Percentiles rank a stretch among this genome's conserved stretches.
Evolutionary conservation across 2,888 invertebrate species (phyloP).

Genomic region (Drosophila infuscata): DNA sequence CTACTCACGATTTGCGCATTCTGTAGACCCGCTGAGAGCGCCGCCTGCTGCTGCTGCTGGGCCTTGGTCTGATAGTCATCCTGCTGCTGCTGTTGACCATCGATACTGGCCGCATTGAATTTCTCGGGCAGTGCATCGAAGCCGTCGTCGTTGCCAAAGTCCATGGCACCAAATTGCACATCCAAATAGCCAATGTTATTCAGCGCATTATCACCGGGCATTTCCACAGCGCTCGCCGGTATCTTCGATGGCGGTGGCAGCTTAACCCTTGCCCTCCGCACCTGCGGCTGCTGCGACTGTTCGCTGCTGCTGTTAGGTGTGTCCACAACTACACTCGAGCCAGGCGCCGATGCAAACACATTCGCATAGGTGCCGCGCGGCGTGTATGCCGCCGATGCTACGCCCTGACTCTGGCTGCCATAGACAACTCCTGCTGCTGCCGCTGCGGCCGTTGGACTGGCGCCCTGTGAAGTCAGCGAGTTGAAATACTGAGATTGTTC

Average conservation of each 20-base stretch:
- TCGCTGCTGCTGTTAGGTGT: slow-evolving; percentile 60
- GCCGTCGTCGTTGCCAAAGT: slow-evolving; percentile 87
- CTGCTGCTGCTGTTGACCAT: slow-evolving; percentile 79
- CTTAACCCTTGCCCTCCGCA: slow-evolving; percentile 88
- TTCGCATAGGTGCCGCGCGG: slow-evolving; percentile 80
- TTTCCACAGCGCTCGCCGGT: slow-evolving; percentile 97
- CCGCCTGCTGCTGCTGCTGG: slow-evolving; percentile 78
- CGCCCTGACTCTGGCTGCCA: slow-evolving; percentile 41
- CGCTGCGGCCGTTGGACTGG: slow-evolving; percentile 65
- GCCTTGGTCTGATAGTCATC: slow-evolving; percentile 84
- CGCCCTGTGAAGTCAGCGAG: slow-evolving; percentile 84
- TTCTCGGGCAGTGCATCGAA: slow-evolving; percentile 85
- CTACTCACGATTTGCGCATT: slow-evolving; percentile 83
- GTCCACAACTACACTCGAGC: slow-evolving; percentile 52
- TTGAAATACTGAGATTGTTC: slow-evolving; percentile 89
- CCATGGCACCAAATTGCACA: slow-evolving; percentile 97
- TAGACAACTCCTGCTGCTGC: slow-evolving; percentile 53
- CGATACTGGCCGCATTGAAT: slow-evolving; percentile 81
- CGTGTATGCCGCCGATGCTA: slow-evolving; percentile 75
- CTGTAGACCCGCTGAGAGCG: slow-evolving; percentile 80
- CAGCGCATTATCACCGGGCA: slow-evolving; percentile 93
- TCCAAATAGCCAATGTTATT: slow-evolving; percentile 92
- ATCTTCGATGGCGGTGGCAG: slow-evolving; percentile 96
- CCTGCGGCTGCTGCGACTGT: slow-evolving; percentile 83
- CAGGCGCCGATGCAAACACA: slow-evolving; percentile 81